Percentiles rank a stretch among this genome's conserved stretches.
Conservation (phyloP, 2,113 vertebrate species). For the Numida meleagris region DNA sequence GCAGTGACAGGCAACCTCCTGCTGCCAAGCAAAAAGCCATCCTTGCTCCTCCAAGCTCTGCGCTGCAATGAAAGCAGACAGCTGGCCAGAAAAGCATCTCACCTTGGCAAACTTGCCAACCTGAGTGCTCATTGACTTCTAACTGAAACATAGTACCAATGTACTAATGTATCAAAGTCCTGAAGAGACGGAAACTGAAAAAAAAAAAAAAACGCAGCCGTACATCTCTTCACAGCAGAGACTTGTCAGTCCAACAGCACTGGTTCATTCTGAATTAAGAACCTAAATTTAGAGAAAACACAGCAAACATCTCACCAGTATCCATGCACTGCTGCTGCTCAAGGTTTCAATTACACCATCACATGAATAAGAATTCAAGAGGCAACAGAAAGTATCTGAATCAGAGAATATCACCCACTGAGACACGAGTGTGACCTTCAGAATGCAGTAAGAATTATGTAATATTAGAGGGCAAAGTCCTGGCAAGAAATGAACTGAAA, state of each 20-base stretch:
- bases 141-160: fast-evolving
- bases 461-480: background rate
- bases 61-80: background rate
- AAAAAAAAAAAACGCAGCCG: background rate
- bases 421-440: background rate
- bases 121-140: background rate
- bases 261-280: background rate
- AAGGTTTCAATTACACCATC: background rate
- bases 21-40: background rate
- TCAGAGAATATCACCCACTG: background rate
- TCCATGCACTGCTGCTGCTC: background rate
- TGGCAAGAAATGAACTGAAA: background rate
- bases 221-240: background rate
- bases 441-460: background rate
- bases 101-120: background rate
- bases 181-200: background rate
- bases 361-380: background rate
- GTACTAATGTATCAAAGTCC: background rate
- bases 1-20: background rate
- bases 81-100: background rate
- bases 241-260: background rate
- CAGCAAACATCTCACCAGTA: background rate
- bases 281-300: background rate
- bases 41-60: background rate
- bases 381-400: background rate